Conservation (phyloP, 2,797 vertebrate genomes). For the Brachyalestes nurse region DNA sequence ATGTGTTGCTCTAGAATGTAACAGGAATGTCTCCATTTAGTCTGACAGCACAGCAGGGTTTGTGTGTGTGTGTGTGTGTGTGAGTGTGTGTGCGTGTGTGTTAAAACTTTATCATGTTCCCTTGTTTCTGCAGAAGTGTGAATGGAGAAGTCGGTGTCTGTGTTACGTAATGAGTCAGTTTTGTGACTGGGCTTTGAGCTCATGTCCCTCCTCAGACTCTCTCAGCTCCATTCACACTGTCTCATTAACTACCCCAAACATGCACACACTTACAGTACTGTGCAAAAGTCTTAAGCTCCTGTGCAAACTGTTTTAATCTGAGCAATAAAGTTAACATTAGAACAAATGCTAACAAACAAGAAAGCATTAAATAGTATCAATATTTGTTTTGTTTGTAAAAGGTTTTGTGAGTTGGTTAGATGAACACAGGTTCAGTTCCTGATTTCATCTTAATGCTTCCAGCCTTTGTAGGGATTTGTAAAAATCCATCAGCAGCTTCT, state of each 20-base stretch:
- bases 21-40: background rate
- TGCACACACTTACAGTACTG: no score
- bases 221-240: background rate
- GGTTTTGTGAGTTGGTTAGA: no score
- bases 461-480: no score
- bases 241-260: background rate
- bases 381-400: no score
- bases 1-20: background rate
- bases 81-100: background rate
- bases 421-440: no score
- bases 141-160: background rate
- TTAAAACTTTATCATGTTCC: background rate
- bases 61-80: constrained; percentile 7
- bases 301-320: no score
- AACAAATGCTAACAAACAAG: no score
- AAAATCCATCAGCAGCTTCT: no score
- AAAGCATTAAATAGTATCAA: no score
- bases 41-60: background rate
- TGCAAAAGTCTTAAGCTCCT: no score
- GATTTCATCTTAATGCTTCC: no score
- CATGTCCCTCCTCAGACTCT: background rate
- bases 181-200: background rate
- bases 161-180: constrained; percentile 12
- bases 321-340: no score
- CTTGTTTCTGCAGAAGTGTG: background rate